These are phyloP conservation scores for Dryomyza anilis DNA, from an alignment of 2,888 invertebrate genomes.

Conservation along the genomic window DNA sequence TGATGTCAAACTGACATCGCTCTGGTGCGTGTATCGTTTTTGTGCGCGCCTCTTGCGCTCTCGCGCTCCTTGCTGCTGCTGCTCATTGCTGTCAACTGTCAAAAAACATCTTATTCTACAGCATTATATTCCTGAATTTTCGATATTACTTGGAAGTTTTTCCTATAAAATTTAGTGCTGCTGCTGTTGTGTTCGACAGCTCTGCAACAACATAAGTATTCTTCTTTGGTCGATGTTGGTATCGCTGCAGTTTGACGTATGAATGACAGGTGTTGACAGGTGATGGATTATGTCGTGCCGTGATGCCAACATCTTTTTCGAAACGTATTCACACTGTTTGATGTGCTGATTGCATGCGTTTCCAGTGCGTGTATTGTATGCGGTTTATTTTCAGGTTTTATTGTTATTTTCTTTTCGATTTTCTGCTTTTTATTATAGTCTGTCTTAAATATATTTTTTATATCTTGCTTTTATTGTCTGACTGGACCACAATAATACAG, in stretches of 20 bases:
- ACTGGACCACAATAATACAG: constrained; percentile 16
- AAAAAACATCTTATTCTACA: constrained; percentile 19
- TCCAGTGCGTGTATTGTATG: not conserved
- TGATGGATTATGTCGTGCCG: constrained; percentile 53
- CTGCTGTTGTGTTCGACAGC: constrained; percentile 13
- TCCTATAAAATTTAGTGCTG: not conserved
- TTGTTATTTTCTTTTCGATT: not conserved
- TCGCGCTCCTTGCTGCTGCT: not conserved
- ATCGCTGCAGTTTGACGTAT: constrained; percentile 43
- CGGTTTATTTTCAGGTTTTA: not conserved
- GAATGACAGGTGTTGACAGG: constrained; percentile 62
- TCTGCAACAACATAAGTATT: not conserved
- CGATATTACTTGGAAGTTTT: too few relatives aligned
- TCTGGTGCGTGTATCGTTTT: constrained; percentile 14
- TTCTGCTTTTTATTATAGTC: too few relatives aligned
- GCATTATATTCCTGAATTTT: too few relatives aligned
- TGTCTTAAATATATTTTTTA: not conserved
- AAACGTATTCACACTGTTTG: not conserved
- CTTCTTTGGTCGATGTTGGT: not conserved
- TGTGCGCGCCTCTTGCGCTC: not conserved
- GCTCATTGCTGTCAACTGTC: constrained; percentile 22
- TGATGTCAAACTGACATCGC: constrained; percentile 46
- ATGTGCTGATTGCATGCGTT: constrained; percentile 27
- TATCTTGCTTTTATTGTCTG: not conserved
- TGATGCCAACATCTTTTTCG: constrained; percentile 13